These are phyloP conservation scores for Lates calcarifer DNA, from an alignment of 2,113 vertebrate species.

Conservation along the genomic window DNA sequence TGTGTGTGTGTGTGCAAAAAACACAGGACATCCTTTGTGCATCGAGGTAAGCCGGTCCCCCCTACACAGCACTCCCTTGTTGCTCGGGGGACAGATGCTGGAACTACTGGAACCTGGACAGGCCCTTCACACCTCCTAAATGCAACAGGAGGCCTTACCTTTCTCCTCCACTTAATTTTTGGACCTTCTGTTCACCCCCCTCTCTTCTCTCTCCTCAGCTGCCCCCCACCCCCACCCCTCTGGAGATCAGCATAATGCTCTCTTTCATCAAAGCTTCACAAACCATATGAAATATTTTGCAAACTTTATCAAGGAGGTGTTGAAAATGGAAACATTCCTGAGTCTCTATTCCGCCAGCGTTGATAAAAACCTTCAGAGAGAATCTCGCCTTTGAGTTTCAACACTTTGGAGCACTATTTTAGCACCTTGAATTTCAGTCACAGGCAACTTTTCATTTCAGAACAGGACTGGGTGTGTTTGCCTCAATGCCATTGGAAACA, in stretches of 20 bases:
- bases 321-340: constrained; percentile 60
- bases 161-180: constrained; percentile 54
- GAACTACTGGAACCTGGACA: constrained; percentile 64
- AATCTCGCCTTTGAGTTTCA: constrained; percentile 49
- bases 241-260: constrained; percentile 66
- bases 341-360: constrained; percentile 33
- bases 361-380: constrained; percentile 58
- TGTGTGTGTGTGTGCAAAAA: constrained; percentile 36
- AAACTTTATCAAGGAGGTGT: constrained; percentile 70
- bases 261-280: constrained; percentile 76
- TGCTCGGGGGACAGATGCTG: constrained; percentile 73
- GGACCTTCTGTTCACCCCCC: constrained; percentile 14
- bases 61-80: constrained; percentile 74
- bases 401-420: constrained; percentile 43
- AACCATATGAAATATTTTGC: constrained; percentile 60
- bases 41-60: constrained; percentile 37
- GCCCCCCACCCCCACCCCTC: constrained; percentile 4
- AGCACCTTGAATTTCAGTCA: constrained; percentile 60
- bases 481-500: constrained; percentile 60
- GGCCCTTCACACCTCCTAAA: constrained; percentile 79
- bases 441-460: constrained; percentile 73
- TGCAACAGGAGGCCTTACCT: constrained; percentile 66
- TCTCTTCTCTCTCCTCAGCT: background rate
- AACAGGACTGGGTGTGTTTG: constrained; percentile 72
- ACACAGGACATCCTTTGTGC: constrained; percentile 87